Evolutionary conservation across 2,888 invertebrate genomes (phyloP).

Genomic region (Merodon equestris): DNA sequence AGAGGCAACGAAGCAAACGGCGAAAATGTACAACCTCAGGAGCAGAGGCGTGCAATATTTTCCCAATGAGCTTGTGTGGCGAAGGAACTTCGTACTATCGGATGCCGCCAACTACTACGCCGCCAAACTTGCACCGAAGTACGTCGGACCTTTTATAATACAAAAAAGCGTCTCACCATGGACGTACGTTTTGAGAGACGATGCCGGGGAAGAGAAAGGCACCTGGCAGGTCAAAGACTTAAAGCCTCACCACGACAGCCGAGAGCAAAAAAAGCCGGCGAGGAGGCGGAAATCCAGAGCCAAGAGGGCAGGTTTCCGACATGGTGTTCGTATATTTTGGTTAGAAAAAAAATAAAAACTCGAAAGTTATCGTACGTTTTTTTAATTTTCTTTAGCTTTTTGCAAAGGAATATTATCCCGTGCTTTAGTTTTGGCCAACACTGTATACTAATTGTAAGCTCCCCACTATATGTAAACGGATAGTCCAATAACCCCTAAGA

Average conservation of each 20-base stretch:
- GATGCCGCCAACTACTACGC: constrained; percentile 8
- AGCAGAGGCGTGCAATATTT: constrained; percentile 3
- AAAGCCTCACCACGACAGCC: constrained; percentile 4
- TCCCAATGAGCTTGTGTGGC: constrained; percentile 14
- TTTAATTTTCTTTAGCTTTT: no score
- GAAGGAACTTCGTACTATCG: constrained; percentile 4
- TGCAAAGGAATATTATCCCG: no score
- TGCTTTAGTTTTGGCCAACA: no score
- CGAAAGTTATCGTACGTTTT: no score
- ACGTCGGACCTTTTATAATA: constrained; percentile 1
- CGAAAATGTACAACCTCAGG: neutral
- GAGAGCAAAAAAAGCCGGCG: neutral
- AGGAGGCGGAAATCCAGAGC: no score
- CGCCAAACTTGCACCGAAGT: neutral
- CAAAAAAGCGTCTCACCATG: constrained; percentile 16
- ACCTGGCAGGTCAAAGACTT: constrained; percentile 16
- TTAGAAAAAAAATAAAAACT: no score
- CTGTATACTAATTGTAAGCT: no score
- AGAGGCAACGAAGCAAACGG: neutral
- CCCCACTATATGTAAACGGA: no score
- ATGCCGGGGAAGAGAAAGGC: neutral
- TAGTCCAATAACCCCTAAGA: no score
- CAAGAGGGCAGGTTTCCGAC: no score
- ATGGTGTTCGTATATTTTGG: no score
- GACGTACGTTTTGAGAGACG: neutral